phyloP scores from a whole-genome alignment of 2,797 vertebrate genomes.

The Synanceia verrucosa region DNA sequence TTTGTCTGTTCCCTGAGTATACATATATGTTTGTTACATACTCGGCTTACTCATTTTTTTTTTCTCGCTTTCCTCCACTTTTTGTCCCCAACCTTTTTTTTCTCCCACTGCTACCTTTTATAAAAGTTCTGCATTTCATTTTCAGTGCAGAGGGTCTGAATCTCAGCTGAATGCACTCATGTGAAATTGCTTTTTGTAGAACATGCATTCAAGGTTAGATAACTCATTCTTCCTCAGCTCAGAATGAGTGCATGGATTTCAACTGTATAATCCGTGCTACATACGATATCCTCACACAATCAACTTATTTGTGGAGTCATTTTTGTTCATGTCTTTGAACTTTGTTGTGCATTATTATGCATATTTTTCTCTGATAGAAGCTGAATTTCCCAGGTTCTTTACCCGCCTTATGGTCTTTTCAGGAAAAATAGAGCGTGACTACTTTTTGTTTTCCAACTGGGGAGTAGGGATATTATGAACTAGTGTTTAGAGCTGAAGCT shows the following conservation, averaged over 20 bases:
- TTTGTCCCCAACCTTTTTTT: constrained; percentile 18
- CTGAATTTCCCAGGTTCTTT: constrained; percentile 57
- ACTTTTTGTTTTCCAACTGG: constrained; percentile 54
- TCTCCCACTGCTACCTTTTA: neutral
- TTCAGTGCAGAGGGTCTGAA: constrained; percentile 38
- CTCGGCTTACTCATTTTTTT: constrained; percentile 26
- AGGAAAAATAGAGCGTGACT: constrained; percentile 78
- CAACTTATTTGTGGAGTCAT: constrained; percentile 51
- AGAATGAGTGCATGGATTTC: constrained; percentile 47
- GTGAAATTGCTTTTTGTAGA: constrained; percentile 51
- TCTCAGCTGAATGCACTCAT: constrained; percentile 44
- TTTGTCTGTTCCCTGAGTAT: constrained; percentile 31
- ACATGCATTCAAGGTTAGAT: constrained; percentile 56
- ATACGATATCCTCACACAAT: constrained; percentile 49
- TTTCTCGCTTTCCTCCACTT: constrained; percentile 13
- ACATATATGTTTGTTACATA: neutral
- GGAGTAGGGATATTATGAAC: constrained; percentile 64
- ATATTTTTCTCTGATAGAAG: constrained; percentile 56
- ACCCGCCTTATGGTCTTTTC: constrained; percentile 63
- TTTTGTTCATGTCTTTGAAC: constrained; percentile 59
- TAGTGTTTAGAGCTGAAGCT: constrained; percentile 56
- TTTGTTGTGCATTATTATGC: constrained; percentile 64
- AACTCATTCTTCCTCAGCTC: constrained; percentile 44
- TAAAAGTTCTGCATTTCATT: constrained; percentile 35
- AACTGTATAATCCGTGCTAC: constrained; percentile 38